These are phyloP conservation scores for Selenia dentaria DNA, from an alignment of 2,888 invertebrate genomes.

Conservation along the genomic window DNA sequence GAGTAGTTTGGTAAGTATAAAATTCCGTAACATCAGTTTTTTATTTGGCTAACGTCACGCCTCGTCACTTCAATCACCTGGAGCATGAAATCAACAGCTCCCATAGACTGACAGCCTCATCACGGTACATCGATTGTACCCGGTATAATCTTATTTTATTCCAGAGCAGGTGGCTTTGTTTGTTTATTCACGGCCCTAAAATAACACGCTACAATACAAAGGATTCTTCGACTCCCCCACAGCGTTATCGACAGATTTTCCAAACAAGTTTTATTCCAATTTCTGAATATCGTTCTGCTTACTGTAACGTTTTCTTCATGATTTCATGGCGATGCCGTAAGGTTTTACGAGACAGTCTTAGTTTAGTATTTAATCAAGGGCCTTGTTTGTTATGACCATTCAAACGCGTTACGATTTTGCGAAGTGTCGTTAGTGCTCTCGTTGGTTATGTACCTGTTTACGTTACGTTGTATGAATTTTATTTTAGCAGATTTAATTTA, in stretches of 20 bases:
- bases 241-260: constrained; percentile 36
- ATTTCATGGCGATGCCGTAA: too few relatives aligned
- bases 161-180: constrained; percentile 57
- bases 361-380: too few relatives aligned
- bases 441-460: too few relatives aligned
- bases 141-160: constrained; percentile 39
- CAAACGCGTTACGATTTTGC: too few relatives aligned
- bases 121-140: constrained; percentile 49
- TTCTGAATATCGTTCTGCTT: too few relatives aligned
- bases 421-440: too few relatives aligned
- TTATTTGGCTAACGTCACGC: constrained; percentile 43
- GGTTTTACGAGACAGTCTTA: too few relatives aligned
- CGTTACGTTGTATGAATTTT: too few relatives aligned
- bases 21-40: constrained; percentile 15
- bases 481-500: too few relatives aligned
- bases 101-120: constrained; percentile 32
- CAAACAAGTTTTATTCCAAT: too few relatives aligned
- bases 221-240: constrained; percentile 39
- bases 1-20: not conserved
- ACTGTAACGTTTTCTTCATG: too few relatives aligned
- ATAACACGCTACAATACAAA: constrained; percentile 52
- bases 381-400: too few relatives aligned
- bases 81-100: constrained; percentile 57
- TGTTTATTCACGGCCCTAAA: constrained; percentile 58
- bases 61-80: constrained; percentile 53